Evolutionary conservation across 92 coral and sea anemone genomes (phyloP).

Genomic region (Epizoanthus scotinus): DNA sequence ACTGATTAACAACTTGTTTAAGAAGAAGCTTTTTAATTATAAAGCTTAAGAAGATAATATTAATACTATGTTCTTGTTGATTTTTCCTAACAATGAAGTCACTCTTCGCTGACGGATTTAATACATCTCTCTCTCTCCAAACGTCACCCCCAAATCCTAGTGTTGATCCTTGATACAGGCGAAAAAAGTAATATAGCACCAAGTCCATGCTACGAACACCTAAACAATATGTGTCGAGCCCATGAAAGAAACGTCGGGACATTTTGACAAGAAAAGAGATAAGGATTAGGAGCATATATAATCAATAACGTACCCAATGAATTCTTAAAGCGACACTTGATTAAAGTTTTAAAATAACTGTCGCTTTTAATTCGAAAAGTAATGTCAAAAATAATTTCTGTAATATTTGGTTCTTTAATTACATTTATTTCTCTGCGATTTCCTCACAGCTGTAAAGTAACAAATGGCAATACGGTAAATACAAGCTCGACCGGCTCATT

Average conservation of each 20-base stretch:
- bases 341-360: background rate
- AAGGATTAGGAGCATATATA: no score
- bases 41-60: slow-evolving; percentile 21
- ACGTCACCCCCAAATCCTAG: slow-evolving; percentile 26
- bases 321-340: no score
- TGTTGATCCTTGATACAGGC: background rate
- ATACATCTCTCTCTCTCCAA: slow-evolving; percentile 20
- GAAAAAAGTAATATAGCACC: background rate
- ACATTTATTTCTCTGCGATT: no score
- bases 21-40: slow-evolving; percentile 32
- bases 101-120: slow-evolving; percentile 30
- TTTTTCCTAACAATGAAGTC: slow-evolving; percentile 27
- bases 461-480: no score
- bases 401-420: no score
- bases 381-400: background rate
- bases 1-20: slow-evolving; percentile 17
- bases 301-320: no score
- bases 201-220: background rate
- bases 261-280: background rate
- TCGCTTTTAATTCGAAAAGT: background rate
- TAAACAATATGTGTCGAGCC: no score
- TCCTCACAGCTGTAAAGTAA: no score
- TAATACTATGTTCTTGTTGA: slow-evolving; percentile 23
- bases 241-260: background rate
- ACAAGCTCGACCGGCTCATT: no score